Evolutionary conservation across 2,888 invertebrate species (phyloP), one percentile per base, ranked within the genome.

Genomic region (Auanema freiburgensis): DNA sequence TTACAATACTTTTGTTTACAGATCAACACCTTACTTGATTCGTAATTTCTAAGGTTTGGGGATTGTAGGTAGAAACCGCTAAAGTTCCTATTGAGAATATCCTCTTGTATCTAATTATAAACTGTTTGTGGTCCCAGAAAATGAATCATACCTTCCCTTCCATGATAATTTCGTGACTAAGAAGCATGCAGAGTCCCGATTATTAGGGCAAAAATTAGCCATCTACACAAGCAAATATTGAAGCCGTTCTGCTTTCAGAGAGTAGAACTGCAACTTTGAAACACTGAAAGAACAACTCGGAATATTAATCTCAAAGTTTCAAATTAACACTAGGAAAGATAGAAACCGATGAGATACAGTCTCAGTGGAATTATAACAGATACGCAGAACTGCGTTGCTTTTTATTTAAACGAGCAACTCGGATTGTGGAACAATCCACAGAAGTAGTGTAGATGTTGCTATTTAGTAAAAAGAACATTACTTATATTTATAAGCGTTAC

Each of bases 1-100:
- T n/a, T 2, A 10, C n/a, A 41, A 51, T 18, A 23, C 12, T n/a
- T 21, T 40, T 14, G 12, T n/a, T 5, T 44, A 18, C 2, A 42
- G 25, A 21, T 23, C 1, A 49, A 8, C 23, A 18, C 3, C 41
- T n/a, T 65, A 93, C 90, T 86, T 92, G 91, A 87, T 98, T 98
- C 60, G 98, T 98, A 71, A 92, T 88, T 84, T 93, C 93, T 79
- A 92, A 87, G 74, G 89, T 90, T 69, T 88, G 89, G n/a, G 92
- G 96, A 86, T 96, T 96, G 86, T 97, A 97, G 0, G 98, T 98
- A 53, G 96, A 93, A 78, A 98, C 91, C 41, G 95, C 96, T 84
- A 90, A 89, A 46, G 93, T 91, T 59, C 97, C 97, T 83, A 98
- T 90, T 10, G 97, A 93, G 85, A 99, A 92, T 81, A 98, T 92